phyloP scores from a whole-genome alignment of 1,140 invertebrate genomes.

The Drosophila persimilis region DNA sequence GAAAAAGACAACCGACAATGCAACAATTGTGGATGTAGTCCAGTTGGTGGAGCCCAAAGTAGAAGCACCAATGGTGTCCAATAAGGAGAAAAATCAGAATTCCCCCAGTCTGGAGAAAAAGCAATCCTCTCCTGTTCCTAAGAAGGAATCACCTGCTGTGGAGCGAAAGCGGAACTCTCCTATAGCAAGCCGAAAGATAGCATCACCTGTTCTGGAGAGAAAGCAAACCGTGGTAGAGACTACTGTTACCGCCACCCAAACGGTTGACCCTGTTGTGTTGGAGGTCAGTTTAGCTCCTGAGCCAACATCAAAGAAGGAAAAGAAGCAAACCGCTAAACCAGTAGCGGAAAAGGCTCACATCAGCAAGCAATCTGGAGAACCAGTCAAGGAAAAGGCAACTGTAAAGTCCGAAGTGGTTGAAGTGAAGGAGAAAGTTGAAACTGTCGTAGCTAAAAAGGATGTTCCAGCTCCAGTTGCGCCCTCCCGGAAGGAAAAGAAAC shows the following conservation, averaged over 20 bases:
- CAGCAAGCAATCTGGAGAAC: constrained; percentile 2
- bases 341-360: too few species aligned
- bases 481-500: constrained; percentile 38
- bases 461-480: constrained; percentile 22
- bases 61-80: constrained; percentile 24
- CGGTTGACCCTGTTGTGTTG: constrained; percentile 21
- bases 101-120: constrained; percentile 19
- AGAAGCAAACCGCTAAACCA: constrained; percentile 18
- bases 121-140: background rate
- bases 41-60: constrained; percentile 2
- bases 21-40: background rate
- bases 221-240: constrained; percentile 30
- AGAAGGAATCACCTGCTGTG: too few species aligned
- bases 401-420: background rate
- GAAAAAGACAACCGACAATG: constrained; percentile 40
- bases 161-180: background rate
- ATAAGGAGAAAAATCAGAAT: constrained; percentile 39
- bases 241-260: constrained; percentile 10
- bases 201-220: constrained; percentile 3
- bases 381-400: constrained; percentile 14
- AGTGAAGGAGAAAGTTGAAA: too few species aligned
- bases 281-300: constrained; percentile 11
- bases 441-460: constrained; percentile 5
- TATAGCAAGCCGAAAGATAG: too few species aligned
- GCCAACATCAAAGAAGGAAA: constrained; percentile 37